Percentiles rank a stretch among this genome's conserved stretches.
These are phyloP conservation scores for Hormaphis cornu DNA, from an alignment of 1,140 invertebrate species.

Conservation along the genomic window DNA sequence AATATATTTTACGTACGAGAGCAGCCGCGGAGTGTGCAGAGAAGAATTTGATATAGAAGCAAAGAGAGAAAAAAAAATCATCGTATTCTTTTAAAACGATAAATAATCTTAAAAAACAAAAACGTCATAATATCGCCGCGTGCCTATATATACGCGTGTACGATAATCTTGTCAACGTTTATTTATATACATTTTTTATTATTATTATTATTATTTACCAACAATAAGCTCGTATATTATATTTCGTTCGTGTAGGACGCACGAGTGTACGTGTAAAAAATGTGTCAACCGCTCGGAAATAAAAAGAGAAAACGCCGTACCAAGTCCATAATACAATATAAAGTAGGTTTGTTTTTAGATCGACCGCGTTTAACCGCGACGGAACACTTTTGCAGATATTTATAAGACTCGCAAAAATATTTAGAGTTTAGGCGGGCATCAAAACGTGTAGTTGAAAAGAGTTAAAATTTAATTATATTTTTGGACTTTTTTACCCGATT, in stretches of 20 bases:
- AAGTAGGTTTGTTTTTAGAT: no score
- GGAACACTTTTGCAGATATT: no score
- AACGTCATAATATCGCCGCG: not conserved
- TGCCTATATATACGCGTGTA: no score
- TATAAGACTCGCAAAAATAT: no score
- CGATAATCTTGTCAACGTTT: constrained; percentile 29
- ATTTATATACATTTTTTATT: constrained; percentile 3
- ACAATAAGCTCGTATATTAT: constrained; percentile 31
- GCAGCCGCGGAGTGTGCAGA: not conserved
- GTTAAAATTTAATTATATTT: no score
- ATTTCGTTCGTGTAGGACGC: constrained; percentile 23
- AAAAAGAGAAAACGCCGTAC: not conserved
- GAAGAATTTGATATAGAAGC: not conserved
- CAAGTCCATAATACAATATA: no score
- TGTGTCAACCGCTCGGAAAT: constrained; percentile 21
- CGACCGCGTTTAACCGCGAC: no score
- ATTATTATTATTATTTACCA: constrained; percentile 21
- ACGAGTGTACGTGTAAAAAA: constrained; percentile 23
- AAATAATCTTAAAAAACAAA: constrained; percentile 24
- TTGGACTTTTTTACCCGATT: no score
- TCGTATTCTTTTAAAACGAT: not conserved
- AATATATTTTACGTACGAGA: no score
- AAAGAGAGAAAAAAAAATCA: not conserved
- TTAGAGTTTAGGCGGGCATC: no score
- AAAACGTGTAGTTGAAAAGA: no score